phyloP scores from a whole-genome alignment of 2,113 vertebrate genomes.

The Oreochromis tanganicae region DNA sequence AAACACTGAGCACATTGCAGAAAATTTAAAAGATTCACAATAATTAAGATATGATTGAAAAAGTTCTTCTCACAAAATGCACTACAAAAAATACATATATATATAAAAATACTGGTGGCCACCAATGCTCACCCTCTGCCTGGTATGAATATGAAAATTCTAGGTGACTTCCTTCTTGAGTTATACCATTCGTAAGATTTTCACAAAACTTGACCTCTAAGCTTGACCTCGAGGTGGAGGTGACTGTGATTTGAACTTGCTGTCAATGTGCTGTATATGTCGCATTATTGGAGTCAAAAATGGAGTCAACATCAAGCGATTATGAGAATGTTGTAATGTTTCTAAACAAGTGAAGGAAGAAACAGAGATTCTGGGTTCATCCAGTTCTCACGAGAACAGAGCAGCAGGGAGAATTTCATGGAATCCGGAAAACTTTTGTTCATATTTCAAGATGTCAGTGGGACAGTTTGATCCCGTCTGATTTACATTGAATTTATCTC shows the following conservation, averaged over 20 bases:
- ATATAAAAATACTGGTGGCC: background rate
- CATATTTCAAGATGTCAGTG: background rate
- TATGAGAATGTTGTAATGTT: background rate
- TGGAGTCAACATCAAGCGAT: background rate
- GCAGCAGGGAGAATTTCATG: background rate
- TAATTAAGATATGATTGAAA: background rate
- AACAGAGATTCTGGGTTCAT: background rate
- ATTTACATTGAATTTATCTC: background rate
- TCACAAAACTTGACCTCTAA: background rate
- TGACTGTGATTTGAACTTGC: background rate
- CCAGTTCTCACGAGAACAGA: background rate
- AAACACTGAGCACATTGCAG: background rate
- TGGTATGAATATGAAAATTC: background rate
- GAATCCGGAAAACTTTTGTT: background rate
- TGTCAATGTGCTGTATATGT: background rate
- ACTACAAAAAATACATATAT: background rate
- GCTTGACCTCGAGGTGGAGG: background rate
- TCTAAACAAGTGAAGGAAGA: background rate
- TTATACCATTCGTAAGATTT: background rate
- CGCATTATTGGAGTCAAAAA: background rate
- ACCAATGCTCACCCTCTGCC: background rate
- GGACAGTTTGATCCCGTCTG: background rate
- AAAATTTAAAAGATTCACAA: background rate
- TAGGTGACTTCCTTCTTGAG: background rate
- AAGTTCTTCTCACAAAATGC: background rate